phyloP scores from a whole-genome alignment of 2,888 invertebrate species.

The Sarcophaga carnaria region DNA sequence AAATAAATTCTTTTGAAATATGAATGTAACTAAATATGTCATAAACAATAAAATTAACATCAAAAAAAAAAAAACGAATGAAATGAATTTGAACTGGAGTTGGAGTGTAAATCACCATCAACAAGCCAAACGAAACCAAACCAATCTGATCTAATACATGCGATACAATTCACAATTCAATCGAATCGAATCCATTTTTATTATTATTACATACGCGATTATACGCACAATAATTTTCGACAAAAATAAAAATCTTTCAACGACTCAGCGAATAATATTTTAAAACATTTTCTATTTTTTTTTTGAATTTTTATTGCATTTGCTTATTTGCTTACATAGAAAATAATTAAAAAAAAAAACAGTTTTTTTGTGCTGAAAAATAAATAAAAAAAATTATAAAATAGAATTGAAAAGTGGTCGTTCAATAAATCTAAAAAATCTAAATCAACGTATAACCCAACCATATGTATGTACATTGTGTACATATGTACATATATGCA shows the following conservation, averaged over 20 bases:
- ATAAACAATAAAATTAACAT: too few species aligned
- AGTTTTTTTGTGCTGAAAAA: constrained; percentile 20
- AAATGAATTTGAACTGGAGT: not conserved
- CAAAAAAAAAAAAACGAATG: not conserved
- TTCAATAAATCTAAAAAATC: constrained; percentile 18
- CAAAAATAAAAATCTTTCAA: not conserved
- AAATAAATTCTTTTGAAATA: too few species aligned
- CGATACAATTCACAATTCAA: too few species aligned
- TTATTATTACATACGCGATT: not conserved
- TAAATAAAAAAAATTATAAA: constrained; percentile 39
- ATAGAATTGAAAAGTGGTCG: too few species aligned
- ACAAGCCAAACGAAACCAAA: not conserved
- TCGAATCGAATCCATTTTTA: not conserved
- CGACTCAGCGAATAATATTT: not conserved
- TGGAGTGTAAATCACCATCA: not conserved
- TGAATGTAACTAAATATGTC: too few species aligned
- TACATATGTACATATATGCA: not conserved
- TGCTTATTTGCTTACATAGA: not conserved
- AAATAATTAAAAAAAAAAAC: not conserved
- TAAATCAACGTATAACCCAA: constrained; percentile 14
- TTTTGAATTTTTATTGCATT: not conserved
- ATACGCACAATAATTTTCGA: not conserved
- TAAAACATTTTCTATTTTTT: too few species aligned
- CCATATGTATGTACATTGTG: not conserved
- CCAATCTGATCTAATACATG: too few species aligned